Evolutionary conservation across 2,797 vertebrate species (phyloP).

Genomic region (Poecilia gillii): DNA sequence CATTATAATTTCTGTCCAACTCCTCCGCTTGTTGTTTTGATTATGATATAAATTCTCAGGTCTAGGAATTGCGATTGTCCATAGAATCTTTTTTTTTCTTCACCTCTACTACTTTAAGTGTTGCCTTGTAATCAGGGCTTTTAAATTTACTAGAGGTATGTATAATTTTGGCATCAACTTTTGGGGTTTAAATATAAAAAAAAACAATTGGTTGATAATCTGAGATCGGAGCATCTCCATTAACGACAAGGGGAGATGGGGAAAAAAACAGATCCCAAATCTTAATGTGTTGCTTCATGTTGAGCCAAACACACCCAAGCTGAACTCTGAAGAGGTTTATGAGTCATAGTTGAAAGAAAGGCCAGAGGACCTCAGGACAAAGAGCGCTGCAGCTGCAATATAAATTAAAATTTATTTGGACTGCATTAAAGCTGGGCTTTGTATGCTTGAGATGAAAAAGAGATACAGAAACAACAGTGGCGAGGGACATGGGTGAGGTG

Average conservation of each 20-base stretch:
- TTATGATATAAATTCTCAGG: too few species aligned
- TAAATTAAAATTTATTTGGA: not conserved
- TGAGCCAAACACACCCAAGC: constrained; percentile 48
- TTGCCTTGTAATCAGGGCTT: too few species aligned
- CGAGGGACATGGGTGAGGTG: not conserved
- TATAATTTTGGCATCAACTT: too few species aligned
- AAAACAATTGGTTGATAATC: not conserved
- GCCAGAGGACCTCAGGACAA: not conserved
- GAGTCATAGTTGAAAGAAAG: not conserved
- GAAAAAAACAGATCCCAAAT: not conserved
- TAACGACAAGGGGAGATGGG: not conserved
- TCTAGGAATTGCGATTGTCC: too few species aligned
- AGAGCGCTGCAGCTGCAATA: not conserved
- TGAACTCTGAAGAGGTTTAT: constrained; percentile 28
- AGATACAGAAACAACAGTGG: not conserved
- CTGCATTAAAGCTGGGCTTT: not conserved
- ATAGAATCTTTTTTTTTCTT: too few species aligned
- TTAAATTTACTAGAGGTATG: too few species aligned
- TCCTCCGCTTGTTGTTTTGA: too few species aligned
- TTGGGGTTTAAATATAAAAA: too few species aligned
- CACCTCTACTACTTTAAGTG: too few species aligned
- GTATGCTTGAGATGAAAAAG: not conserved
- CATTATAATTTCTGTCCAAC: too few species aligned
- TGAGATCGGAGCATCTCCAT: not conserved
- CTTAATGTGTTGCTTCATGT: constrained; percentile 8